Conservation (phyloP, 2,113 vertebrate species). For the Chiloscyllium plagiosum region DNA sequence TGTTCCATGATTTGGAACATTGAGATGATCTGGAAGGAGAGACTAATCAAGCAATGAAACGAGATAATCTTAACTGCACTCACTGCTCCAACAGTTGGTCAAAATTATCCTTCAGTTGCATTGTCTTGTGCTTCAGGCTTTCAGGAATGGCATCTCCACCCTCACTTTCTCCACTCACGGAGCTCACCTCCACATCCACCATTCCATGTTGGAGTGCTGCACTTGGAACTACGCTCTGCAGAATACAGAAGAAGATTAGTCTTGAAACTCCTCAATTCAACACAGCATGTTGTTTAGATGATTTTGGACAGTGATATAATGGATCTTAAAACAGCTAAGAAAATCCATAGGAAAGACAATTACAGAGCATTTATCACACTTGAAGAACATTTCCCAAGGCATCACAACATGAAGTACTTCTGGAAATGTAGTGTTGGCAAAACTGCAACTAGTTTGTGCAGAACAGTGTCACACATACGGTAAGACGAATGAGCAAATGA, state of each 20-base stretch:
- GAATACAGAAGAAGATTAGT: neutral
- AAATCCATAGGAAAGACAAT: neutral
- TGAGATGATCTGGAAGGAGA: neutral
- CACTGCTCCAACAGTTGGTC: constrained; percentile 57
- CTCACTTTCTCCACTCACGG: constrained; percentile 43
- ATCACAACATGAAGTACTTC: neutral
- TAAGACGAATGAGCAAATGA: neutral
- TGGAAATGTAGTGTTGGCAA: neutral
- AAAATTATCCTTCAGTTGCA: constrained; percentile 50
- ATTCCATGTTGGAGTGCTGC: neutral
- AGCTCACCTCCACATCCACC: constrained; percentile 43
- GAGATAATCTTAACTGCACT: constrained; percentile 45
- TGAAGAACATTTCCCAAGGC: neutral
- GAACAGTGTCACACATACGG: neutral
- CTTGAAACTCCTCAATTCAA: neutral
- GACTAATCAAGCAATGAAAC: neutral
- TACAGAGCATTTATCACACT: neutral
- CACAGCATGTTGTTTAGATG: no score
- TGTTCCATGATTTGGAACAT: neutral
- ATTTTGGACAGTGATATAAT: neutral
- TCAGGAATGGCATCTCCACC: constrained; percentile 32
- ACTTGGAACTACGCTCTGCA: constrained; percentile 39
- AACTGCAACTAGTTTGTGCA: neutral
- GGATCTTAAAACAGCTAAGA: neutral
- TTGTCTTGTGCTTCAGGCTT: constrained; percentile 47